These are phyloP conservation scores for Heliothis subflexa DNA, from an alignment of 1,140 invertebrate genomes.

Conservation along the genomic window DNA sequence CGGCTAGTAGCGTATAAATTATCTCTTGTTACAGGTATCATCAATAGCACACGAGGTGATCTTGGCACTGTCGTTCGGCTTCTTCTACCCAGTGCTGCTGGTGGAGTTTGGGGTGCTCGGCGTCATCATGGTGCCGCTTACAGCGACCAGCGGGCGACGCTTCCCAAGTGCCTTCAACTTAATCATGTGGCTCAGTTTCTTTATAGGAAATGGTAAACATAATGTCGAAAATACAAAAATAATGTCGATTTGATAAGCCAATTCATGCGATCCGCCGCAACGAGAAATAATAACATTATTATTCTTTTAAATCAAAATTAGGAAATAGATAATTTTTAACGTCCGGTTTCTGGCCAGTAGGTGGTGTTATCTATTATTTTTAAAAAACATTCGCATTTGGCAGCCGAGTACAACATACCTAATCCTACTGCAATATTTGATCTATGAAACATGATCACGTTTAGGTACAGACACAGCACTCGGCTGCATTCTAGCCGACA, in stretches of 20 bases:
- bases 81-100: conserved; percentile 95
- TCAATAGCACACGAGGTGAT: conserved; percentile 95
- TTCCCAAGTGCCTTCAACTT: conserved; percentile 90
- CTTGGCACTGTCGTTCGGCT: conserved; percentile 91
- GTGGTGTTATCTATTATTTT: too few relatives aligned
- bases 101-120: conserved; percentile 89
- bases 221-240: too few relatives aligned
- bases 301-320: too few relatives aligned
- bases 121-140: conserved; percentile 87
- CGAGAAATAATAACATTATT: too few relatives aligned
- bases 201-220: conserved; percentile 90
- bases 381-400: too few relatives aligned
- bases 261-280: too few relatives aligned
- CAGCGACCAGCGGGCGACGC: conserved; percentile 75
- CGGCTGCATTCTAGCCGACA: too few relatives aligned
- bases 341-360: too few relatives aligned
- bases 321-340: too few relatives aligned
- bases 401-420: neutral
- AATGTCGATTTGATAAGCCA: neutral
- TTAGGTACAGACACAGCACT: too few relatives aligned
- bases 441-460: neutral
- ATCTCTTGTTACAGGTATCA: conserved; percentile 82
- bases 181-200: conserved; percentile 93
- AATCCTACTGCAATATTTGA: neutral
- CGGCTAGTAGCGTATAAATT: neutral